phyloP scores from a whole-genome alignment of 2,888 invertebrate species.

The Lysandra coridon region DNA sequence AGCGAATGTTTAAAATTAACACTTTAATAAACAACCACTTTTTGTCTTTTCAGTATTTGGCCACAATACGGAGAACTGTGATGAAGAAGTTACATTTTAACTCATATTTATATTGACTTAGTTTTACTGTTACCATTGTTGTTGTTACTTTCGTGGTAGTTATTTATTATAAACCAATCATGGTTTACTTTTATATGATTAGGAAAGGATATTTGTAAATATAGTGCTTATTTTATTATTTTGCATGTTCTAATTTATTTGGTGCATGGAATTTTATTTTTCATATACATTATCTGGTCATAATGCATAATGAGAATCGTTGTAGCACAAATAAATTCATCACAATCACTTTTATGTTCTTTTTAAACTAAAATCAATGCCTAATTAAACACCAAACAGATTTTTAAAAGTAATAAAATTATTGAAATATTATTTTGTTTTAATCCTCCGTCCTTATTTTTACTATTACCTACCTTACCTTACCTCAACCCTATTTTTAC shows the following conservation, averaged over 20 bases:
- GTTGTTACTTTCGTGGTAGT: constrained; percentile 70
- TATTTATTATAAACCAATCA: constrained; percentile 64
- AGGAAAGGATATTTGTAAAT: constrained; percentile 64
- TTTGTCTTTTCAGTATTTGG: constrained; percentile 88
- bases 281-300: constrained; percentile 72
- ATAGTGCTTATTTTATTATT: constrained; percentile 59
- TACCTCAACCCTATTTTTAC: neutral
- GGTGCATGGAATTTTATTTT: constrained; percentile 60
- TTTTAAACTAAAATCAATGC: constrained; percentile 29
- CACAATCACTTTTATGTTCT: constrained; percentile 59
- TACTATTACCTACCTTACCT: neutral
- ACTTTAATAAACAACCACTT: neutral
- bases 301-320: constrained; percentile 70
- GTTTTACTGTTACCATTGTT: constrained; percentile 74
- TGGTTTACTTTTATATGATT: constrained; percentile 58
- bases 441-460: constrained; percentile 29
- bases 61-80: constrained; percentile 91
- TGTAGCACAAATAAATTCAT: constrained; percentile 62
- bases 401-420: constrained; percentile 49
- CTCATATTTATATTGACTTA: constrained; percentile 56
- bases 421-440: constrained; percentile 40
- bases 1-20: neutral
- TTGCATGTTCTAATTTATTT: constrained; percentile 63
- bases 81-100: constrained; percentile 91
- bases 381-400: constrained; percentile 56